phyloP scores from a whole-genome alignment of 2,888 invertebrate species.

The Exephanes ischioxanthus region DNA sequence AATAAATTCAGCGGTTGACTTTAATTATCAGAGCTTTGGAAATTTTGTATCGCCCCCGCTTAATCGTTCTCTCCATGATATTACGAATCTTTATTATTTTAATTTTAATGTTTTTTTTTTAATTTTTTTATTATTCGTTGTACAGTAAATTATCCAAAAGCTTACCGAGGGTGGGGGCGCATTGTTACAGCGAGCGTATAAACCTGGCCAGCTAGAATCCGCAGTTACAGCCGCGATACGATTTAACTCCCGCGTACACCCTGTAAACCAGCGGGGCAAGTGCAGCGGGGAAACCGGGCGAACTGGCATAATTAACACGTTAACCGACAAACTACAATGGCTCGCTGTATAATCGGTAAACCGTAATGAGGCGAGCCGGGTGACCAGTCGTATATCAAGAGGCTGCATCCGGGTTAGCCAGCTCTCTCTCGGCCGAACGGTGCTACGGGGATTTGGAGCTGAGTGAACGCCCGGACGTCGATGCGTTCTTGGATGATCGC shows the following conservation, averaged over 20 bases:
- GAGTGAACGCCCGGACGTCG: slow-evolving; percentile 33
- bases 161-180: slow-evolving; percentile 37
- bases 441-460: slow-evolving; percentile 45
- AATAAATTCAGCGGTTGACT: background rate
- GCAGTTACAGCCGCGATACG: slow-evolving; percentile 65
- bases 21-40: slow-evolving; percentile 4
- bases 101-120: background rate
- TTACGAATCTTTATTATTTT: slow-evolving; percentile 32
- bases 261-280: slow-evolving; percentile 39
- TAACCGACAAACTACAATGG: slow-evolving; percentile 73
- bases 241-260: slow-evolving; percentile 63
- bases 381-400: slow-evolving; percentile 72
- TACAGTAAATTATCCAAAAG: slow-evolving; percentile 63
- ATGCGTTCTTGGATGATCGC: slow-evolving; percentile 53
- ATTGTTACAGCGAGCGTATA: slow-evolving; percentile 64
- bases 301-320: slow-evolving; percentile 72
- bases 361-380: slow-evolving; percentile 70
- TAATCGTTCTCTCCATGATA: slow-evolving; percentile 7
- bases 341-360: slow-evolving; percentile 72
- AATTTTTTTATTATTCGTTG: slow-evolving; percentile 39
- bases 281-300: slow-evolving; percentile 55
- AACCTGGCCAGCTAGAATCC: slow-evolving; percentile 66
- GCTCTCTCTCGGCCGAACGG: slow-evolving; percentile 34
- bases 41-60: slow-evolving; percentile 14
- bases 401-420: slow-evolving; percentile 70